Evolutionary conservation across 2,888 invertebrate species (phyloP), one percentile per base, ranked within the genome.

Genomic region (Dryadula phaetusa): DNA sequence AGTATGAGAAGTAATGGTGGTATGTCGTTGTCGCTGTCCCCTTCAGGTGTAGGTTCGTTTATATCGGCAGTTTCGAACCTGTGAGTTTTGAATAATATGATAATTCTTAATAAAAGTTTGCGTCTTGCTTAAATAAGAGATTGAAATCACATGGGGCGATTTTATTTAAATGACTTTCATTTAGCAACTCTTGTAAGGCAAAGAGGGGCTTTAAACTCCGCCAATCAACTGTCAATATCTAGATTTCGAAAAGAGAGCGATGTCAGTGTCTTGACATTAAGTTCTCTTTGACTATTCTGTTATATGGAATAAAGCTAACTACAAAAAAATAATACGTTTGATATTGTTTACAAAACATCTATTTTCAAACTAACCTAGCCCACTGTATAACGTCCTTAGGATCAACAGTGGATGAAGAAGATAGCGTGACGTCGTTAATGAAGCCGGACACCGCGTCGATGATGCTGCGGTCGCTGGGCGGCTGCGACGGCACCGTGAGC

Each of bases 361-460:
- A 28, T 22, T 49, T 0, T 16, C 32, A 22, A 93, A 60, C 75
- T 77, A 64, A 98, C 83, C 96, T 85, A 10, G 96, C 97, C 98
- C 98, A 98, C 76, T 94, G 94, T 77, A 94, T 94, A 37, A 91
- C 87, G 74, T 93, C 93, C 77, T 91, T 95, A 40, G 94, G 93
- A 82, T 95, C 95, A 69, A 92, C 87, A 44, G 88, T 84, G 42
- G 94, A 93, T 53, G 93, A 93, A 70, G 94, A 93, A 14, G 95
- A 94, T 49, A 96, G 93, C 2, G 95, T 97, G 71, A 99, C 99
- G 90, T 99, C 99, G 82, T 97, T 98, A 80, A 99, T 98, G 87
- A 99, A 98, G 68, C 98, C 98, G 68, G 99, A 98, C 70, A 99
- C 98, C 81, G 98, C 98, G 85, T 99, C 99, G 86, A 99, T 96